Evolutionary conservation across 2,888 invertebrate species (phyloP), one percentile per base, ranked within the genome.

Genomic region (Nemurella pictetii): DNA sequence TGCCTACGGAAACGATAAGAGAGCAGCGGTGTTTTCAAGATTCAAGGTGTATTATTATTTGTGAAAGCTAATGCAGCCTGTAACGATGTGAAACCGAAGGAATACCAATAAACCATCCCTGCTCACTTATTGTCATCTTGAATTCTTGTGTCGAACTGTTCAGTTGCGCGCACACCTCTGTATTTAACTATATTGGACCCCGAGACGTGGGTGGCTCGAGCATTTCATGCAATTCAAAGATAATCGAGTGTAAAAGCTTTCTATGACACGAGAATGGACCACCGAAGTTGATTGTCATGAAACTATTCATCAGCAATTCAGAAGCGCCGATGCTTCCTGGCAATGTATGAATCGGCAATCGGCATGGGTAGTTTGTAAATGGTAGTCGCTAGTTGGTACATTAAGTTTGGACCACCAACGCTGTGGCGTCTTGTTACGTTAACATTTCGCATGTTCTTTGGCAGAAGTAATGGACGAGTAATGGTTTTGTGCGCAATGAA

Each of bases 231-330:
- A 82, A 30, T 55, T 82, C 12, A 28, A 27, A 82, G 55, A 72
- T 82, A 82, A 82, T 82, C 82, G 72, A 72, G 72, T 36, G 82
- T 55, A 72, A 82, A 36, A 55, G 82, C 82, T 82, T 30, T 78
- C 26, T 78, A 78, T 78, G 78, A 78, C 78, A 78, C n/a, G 15
- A 72, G 55, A 27, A 72, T 73, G 84, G 84, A 80, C 84, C 84
- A 84, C 84, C 84, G 36, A 32, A 27, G 84, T 28, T 15, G 84
- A 80, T 27, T 78, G 55, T 84, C 81, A 81, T 55, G 82, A 72
- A 72, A 81, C 80, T 20, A 75, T 75, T 75, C 75, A 75, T 75
- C 75, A 78, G 78, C 29, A 29, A 78, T 78, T 28, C 29, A 78
- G 29, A 78, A 78, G 78, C 28, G 30, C 78, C 9, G 78, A 78